These are phyloP conservation scores for Agriopis marginaria DNA, from an alignment of 2,888 invertebrate species.

Conservation along the genomic window DNA sequence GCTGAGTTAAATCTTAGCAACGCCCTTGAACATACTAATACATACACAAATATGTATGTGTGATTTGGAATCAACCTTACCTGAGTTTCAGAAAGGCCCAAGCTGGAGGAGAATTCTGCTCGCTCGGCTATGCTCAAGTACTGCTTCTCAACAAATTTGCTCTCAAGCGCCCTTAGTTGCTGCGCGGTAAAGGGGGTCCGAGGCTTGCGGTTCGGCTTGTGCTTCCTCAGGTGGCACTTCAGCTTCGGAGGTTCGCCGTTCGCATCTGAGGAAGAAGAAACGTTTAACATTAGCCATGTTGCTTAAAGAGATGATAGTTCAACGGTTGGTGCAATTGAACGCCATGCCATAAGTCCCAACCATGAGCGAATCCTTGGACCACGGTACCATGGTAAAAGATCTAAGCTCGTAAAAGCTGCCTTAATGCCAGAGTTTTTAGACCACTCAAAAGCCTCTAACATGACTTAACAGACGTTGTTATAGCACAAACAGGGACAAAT, in stretches of 20 bases:
- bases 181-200: constrained; percentile 99
- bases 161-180: constrained; percentile 96
- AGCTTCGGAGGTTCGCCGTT: constrained; percentile 94
- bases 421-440: too few relatives aligned
- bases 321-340: background rate
- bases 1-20: too few relatives aligned
- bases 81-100: constrained; percentile 90
- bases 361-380: too few relatives aligned
- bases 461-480: too few relatives aligned
- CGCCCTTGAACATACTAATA: too few relatives aligned
- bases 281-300: background rate
- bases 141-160: constrained; percentile 98
- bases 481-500: too few relatives aligned
- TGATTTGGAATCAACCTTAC: constrained; percentile 49
- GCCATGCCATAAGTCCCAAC: background rate
- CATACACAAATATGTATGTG: background rate
- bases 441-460: too few relatives aligned
- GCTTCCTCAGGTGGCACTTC: constrained; percentile 96
- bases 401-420: too few relatives aligned
- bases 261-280: constrained; percentile 83
- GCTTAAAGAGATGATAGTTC: background rate
- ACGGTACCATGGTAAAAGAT: too few relatives aligned
- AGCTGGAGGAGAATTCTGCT: constrained; percentile 98
- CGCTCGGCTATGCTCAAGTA: constrained; percentile 99
- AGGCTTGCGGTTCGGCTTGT: constrained; percentile 99